These are phyloP conservation scores for Pipistrellus pygmaeus DNA, from an alignment of 2,797 vertebrate genomes.

Conservation along the genomic window DNA sequence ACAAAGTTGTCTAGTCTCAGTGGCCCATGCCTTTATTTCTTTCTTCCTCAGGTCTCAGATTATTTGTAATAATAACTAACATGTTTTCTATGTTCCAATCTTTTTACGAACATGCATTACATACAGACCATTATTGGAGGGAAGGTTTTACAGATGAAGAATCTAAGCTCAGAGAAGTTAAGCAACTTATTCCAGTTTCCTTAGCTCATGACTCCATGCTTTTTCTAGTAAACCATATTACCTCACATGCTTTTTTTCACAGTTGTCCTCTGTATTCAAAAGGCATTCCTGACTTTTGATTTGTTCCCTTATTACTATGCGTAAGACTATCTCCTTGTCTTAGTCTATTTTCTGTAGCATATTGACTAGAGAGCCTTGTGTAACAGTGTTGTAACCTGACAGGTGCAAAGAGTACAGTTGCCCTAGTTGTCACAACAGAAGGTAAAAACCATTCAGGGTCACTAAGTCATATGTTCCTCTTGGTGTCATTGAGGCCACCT, in stretches of 20 bases:
- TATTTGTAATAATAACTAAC: not conserved
- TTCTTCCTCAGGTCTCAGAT: not conserved
- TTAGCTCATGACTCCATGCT: not conserved
- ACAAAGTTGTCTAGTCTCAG: constrained; percentile 12
- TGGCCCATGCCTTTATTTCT: not conserved
- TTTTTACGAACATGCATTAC: constrained; percentile 19
- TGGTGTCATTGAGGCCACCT: not conserved
- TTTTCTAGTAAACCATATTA: not conserved
- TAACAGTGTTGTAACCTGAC: constrained; percentile 47
- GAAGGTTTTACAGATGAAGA: constrained; percentile 15
- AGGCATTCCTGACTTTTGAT: constrained; percentile 26
- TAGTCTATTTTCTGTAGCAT: constrained; percentile 10
- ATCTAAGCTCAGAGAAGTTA: constrained; percentile 36
- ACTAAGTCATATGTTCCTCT: not conserved
- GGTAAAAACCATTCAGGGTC: not conserved
- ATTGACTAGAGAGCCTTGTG: not conserved
- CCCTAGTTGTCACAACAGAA: constrained; percentile 30
- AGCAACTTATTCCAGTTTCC: constrained; percentile 33
- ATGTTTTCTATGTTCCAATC: not conserved
- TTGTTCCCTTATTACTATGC: not conserved
- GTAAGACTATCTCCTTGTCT: not conserved
- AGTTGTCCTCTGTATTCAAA: not conserved
- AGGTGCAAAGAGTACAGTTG: constrained; percentile 37
- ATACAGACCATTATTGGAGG: not conserved
- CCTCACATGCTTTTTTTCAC: not conserved